A percentile compares a stretch with the other conserved stretches of the same genome.
Conservation (phyloP, 2,888 invertebrate genomes). For the Hemithea aestivaria region DNA sequence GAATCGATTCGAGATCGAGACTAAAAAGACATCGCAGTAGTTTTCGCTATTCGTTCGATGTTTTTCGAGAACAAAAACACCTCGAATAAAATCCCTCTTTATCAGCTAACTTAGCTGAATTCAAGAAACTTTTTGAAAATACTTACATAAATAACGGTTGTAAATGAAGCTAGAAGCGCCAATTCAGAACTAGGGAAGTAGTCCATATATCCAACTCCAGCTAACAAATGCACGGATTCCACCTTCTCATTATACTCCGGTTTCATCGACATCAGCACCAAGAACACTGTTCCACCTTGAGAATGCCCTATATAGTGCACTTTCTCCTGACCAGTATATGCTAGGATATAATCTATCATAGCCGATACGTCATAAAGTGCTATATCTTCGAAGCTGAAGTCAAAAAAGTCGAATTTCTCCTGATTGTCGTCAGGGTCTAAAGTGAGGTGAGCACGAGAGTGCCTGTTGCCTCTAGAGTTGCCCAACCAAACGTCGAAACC, state of each 20-base stretch:
- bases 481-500: slow-evolving; percentile 91
- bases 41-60: too few relatives aligned
- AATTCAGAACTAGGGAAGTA: slow-evolving; percentile 43
- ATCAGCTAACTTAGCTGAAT: too few relatives aligned
- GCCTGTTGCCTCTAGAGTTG: slow-evolving; percentile 88
- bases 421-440: slow-evolving; percentile 43
- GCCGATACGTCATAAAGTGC: slow-evolving; percentile 52
- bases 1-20: too few relatives aligned
- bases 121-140: not conserved
- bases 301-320: slow-evolving; percentile 67
- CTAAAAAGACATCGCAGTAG: too few relatives aligned
- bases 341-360: slow-evolving; percentile 56
- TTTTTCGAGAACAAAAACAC: too few relatives aligned
- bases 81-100: too few relatives aligned
- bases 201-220: slow-evolving; percentile 52
- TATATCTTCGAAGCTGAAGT: slow-evolving; percentile 63
- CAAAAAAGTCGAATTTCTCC: slow-evolving; percentile 47
- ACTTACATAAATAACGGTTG: slow-evolving; percentile 55
- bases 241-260: slow-evolving; percentile 57
- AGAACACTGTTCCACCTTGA: slow-evolving; percentile 59
- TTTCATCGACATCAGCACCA: slow-evolving; percentile 46
- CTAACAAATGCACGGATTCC: slow-evolving; percentile 52
- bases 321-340: slow-evolving; percentile 38
- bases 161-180: slow-evolving; percentile 24
- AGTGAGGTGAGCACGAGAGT: slow-evolving; percentile 79